These are phyloP conservation scores for Choristoneura rosaceana DNA, from an alignment of 2,888 invertebrate species.

Conservation along the genomic window DNA sequence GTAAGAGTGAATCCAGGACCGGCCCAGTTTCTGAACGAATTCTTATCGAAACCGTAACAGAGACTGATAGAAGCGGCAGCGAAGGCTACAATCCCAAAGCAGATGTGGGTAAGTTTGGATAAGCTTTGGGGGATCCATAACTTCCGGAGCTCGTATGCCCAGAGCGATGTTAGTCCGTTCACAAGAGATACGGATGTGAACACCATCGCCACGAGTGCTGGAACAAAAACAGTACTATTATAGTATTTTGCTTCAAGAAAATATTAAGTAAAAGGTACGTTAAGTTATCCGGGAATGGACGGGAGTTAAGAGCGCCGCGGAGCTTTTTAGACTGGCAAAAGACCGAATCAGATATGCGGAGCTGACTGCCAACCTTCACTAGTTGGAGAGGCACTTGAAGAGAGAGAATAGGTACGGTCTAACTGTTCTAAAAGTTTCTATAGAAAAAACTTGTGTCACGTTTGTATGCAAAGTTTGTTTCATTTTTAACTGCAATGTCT, in stretches of 20 bases:
- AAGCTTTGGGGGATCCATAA: conserved; percentile 51
- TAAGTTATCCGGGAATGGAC: too few species aligned
- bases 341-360: too few species aligned
- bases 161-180: conserved; percentile 59
- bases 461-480: neutral
- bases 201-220: conserved; percentile 62
- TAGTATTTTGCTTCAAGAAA: neutral
- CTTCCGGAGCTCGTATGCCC: conserved; percentile 55
- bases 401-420: too few species aligned
- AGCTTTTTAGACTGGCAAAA: too few species aligned
- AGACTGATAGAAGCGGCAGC: conserved; percentile 56
- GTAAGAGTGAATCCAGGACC: conserved; percentile 51
- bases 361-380: too few species aligned
- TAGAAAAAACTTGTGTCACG: neutral
- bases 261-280: neutral
- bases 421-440: neutral
- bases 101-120: conserved; percentile 60
- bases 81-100: conserved; percentile 61
- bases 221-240: conserved; percentile 37
- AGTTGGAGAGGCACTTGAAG: too few species aligned
- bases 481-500: neutral
- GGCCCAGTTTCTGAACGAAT: conserved; percentile 55
- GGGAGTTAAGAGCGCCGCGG: too few species aligned
- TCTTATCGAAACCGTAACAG: conserved; percentile 66
- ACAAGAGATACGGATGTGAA: conserved; percentile 57